Percentiles rank a stretch among this genome's conserved stretches.
Evolutionary conservation across 92 coral and sea anemone genomes (phyloP).

Genomic region (Heliopora coerulea): DNA sequence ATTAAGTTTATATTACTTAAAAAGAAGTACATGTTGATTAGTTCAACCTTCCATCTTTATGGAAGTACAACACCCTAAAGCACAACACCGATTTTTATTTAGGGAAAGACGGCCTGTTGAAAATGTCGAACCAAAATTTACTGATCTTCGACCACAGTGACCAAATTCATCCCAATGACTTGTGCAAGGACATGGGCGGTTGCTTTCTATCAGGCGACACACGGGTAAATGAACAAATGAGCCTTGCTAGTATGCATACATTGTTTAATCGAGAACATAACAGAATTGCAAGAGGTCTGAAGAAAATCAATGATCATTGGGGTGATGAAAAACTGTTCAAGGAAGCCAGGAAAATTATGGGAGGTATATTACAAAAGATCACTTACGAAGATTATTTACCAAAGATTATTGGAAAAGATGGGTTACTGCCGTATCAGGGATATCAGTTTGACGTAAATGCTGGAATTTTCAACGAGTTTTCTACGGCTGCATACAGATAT

Average conservation of each 20-base stretch:
- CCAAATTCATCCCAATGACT: not conserved
- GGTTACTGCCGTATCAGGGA: slow-evolving; percentile 6
- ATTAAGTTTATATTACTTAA: too few relatives aligned
- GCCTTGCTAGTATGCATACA: slow-evolving; percentile 56
- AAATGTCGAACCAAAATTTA: slow-evolving; percentile 4
- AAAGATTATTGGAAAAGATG: slow-evolving; percentile 19
- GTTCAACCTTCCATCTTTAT: too few relatives aligned
- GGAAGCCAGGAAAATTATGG: slow-evolving; percentile 60
- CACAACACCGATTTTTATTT: not conserved
- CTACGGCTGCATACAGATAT: slow-evolving; percentile 31
- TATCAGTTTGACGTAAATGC: slow-evolving; percentile 20
- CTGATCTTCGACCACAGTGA: not conserved
- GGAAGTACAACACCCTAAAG: too few relatives aligned
- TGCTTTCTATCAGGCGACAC: slow-evolving; percentile 54
- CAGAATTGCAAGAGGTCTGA: slow-evolving; percentile 48
- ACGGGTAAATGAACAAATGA: slow-evolving; percentile 60
- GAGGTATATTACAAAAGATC: slow-evolving; percentile 56
- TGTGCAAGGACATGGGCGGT: slow-evolving; percentile 31
- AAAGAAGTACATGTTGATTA: too few relatives aligned
- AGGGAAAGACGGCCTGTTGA: slow-evolving; percentile 34
- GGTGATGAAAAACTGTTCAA: slow-evolving; percentile 39
- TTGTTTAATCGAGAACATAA: slow-evolving; percentile 65
- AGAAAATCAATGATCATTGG: slow-evolving; percentile 43
- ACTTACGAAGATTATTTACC: slow-evolving; percentile 53
- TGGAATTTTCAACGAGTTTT: slow-evolving; percentile 36